Percentiles rank a stretch among this genome's conserved stretches.
These are phyloP conservation scores for Paradoxurus hermaphroditus DNA, from an alignment of 2,113 vertebrate species.

Conservation along the genomic window DNA sequence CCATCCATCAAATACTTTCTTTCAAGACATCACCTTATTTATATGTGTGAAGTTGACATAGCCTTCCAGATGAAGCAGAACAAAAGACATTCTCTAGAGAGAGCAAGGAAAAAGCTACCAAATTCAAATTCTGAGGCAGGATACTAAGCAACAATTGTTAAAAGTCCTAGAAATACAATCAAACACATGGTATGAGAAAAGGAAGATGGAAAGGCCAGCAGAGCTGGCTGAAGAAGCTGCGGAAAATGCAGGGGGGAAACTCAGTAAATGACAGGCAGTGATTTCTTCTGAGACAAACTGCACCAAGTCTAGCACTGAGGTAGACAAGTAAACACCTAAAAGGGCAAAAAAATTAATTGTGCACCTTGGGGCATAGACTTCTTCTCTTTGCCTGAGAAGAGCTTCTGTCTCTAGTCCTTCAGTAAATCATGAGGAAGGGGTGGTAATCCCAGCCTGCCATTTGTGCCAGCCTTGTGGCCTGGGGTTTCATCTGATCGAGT, in stretches of 20 bases:
- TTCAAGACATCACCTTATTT: background rate
- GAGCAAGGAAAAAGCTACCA: constrained; percentile 5
- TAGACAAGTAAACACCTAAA: background rate
- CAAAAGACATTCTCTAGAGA: constrained; percentile 30
- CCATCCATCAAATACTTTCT: constrained; percentile 38
- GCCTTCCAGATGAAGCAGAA: constrained; percentile 22
- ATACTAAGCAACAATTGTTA: background rate
- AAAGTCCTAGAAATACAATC: background rate
- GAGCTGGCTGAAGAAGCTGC: background rate
- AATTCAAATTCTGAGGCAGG: background rate
- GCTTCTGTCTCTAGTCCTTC: background rate
- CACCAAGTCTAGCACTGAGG: background rate
- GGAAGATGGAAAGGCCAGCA: background rate
- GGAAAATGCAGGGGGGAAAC: background rate
- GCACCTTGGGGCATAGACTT: background rate
- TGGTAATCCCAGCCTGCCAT: background rate
- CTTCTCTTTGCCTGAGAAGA: background rate
- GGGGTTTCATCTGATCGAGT: background rate
- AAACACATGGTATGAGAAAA: background rate
- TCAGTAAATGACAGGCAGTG: background rate
- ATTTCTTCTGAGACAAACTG: background rate
- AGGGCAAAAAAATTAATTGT: background rate
- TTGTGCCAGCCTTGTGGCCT: background rate
- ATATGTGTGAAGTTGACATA: background rate
- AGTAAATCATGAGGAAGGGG: background rate